Evolutionary conservation across 2,888 invertebrate species (phyloP), one percentile per base, ranked within the genome.

Genomic region (Oligia strigilis): DNA sequence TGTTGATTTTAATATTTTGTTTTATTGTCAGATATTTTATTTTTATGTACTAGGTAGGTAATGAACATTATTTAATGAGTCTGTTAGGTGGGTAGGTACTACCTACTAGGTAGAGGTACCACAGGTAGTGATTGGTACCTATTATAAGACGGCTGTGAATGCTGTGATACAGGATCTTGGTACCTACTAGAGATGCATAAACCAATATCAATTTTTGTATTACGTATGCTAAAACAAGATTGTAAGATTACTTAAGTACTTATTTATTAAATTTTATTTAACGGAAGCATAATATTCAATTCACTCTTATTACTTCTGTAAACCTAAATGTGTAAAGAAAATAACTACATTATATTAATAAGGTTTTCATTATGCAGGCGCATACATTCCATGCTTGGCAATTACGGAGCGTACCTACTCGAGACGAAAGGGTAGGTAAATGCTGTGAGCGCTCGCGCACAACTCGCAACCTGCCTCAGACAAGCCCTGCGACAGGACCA

Each of bases 131-230:
- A 40, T 4, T 17, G 43, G 46, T 69, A 69, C 49, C 29, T 49
- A 69, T 19, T 49, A 6, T 19, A 55, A 17, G 36, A 40, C 40
- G 60, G 74, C 74, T 75, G 73, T 75, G 72, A 40, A n/a, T 40
- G 49, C 60, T 76, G 75, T 75, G 62, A 62, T 62, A 52, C n/a
- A 62, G 49, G 14, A 70, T 36, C 40, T 77, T 40, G 49, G 5
- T 49, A 49, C 9, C 9, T 60, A 29, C 4, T 74, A 52, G 14
- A 69, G 23, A 60, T 78, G 49, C 29, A 40, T 43, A 58, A 29
- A 60, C 29, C n/a, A 49, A 66, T 73, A 36, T 17, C 17, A 0
- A 8, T 29, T 11, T 62, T n/a, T 19, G 23, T 58, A 46, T n/a
- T 46, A 23, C 14, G 4, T 29, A 23, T n/a, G 9, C 40, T 36